Evolutionary conservation across 2,113 vertebrate species (phyloP), one percentile per base, ranked within the genome.

Genomic region (Monopterus albus): DNA sequence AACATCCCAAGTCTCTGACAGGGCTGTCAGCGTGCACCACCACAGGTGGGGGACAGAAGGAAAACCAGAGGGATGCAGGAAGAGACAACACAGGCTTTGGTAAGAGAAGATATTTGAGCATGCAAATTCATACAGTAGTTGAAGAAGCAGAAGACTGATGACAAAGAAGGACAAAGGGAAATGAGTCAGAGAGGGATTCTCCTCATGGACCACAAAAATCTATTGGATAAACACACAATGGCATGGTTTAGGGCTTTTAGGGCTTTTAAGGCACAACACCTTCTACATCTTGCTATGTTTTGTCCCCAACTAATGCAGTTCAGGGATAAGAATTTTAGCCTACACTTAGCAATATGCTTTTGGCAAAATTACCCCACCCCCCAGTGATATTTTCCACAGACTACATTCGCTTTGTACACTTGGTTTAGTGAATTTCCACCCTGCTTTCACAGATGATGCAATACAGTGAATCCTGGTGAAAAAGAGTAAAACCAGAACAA

Each of bases 1-100:
- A 83, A 84, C 78, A 84, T 70, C 71, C 78, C 53, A 42, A 47
- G 61, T 69, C 61, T 64, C 60, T 83, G 83, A 82, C 81, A 74
- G 52, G 36, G 50, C 66, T 75, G 79, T 72, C 76, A 75, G 75
- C 17, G 21, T 56, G 58, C 58, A 57, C 69, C 62, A 71, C 49
- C 68, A 70, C 78, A 89, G 75, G 78, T 69, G 76, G 80, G 82
- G 83, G 66, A 80, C 64, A 65, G 53, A 43, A n/a, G 29, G 31
- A 76, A 67, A 69, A 59, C 12, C 23, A 75, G 47, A 78, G 46
- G 50, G 50, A n/a, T n/a, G n/a, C n/a, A n/a, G n/a, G n/a, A n/a
- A n/a, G n/a, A n/a, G n/a, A 64, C n/a, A n/a, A n/a, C n/a, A 73
- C 47, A 42, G 31, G 45, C 38, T 51, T 52, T 52, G 50, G 38